Percentiles rank a stretch among this genome's conserved stretches.
These are phyloP conservation scores for Spatulosminthurus flaviceps DNA, from an alignment of 2,888 invertebrate genomes.

Conservation along the genomic window DNA sequence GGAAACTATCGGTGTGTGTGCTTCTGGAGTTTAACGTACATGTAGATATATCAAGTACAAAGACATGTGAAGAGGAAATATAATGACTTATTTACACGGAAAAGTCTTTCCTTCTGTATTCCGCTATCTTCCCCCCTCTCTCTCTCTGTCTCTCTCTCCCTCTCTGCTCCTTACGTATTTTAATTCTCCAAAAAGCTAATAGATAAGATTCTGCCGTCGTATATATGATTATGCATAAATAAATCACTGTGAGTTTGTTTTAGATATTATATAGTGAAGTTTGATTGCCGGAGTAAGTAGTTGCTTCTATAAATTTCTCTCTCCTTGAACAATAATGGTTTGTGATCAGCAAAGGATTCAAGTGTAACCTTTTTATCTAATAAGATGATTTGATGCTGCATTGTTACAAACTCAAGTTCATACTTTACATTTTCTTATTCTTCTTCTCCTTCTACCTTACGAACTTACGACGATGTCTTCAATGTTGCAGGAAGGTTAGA, in stretches of 20 bases:
- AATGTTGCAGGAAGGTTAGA: constrained; percentile 20
- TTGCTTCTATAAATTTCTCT: too few species aligned
- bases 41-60: neutral
- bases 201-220: too few species aligned
- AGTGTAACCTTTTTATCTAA: neutral
- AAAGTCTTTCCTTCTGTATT: neutral
- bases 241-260: too few species aligned
- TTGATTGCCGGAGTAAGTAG: too few species aligned
- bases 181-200: too few species aligned
- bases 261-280: too few species aligned
- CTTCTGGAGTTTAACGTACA: neutral
- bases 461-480: neutral
- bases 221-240: too few species aligned
- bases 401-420: constrained; percentile 31
- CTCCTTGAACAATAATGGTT: neutral
- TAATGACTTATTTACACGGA: constrained; percentile 20
- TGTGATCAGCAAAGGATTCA: constrained; percentile 20
- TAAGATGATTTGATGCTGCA: constrained; percentile 21
- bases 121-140: neutral
- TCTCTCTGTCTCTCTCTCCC: too few species aligned
- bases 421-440: constrained; percentile 23
- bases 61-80: constrained; percentile 12
- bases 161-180: too few species aligned
- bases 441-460: neutral
- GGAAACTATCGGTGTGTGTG: neutral